Base-by-base conservation (phyloP, 64 coral and sea anemone species). In the Stylophora pistillata region DNA sequence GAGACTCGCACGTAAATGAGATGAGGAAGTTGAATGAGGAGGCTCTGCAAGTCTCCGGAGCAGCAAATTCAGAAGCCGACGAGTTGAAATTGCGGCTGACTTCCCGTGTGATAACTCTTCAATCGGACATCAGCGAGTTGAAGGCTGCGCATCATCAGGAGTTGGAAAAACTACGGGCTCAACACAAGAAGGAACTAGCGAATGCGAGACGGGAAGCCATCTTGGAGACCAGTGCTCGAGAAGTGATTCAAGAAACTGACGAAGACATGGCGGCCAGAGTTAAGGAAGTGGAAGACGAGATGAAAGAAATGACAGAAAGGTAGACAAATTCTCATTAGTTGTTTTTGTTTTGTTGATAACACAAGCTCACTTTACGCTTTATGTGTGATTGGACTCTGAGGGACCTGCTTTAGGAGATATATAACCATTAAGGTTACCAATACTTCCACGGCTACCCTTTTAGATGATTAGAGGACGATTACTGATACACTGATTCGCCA, bases 81-180 rank as follows among this genome's bases (percentile, higher is more conserved):
- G 97, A 95, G 74, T 73, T 93, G 11, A 91, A 88, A 62, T 88
- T 99, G 32, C 81, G 94, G 56, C 77, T 99, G 16, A 99, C 97
- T 17, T 99, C 97, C 13, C 87, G 94, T 59, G 97, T 99, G 1
- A 99, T 99, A 28, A 93, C 94, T 15, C 74, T 99, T 59, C 97
- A 99, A 78, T 99, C 97, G 15, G 97, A 99, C 88, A 99, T 99
- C 37, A 99, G 93, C 74, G 97, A 99, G 55, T 84, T 99, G 1
- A 99, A 95, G 62, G 93, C 93, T 12, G 88, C 90, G 20, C 93
- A 95, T 5, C 90, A 99, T 21, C 78, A 78, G 26, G 90, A 88
- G 27, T 21, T 99, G 2, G 91, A 90, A 32, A 92, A 93, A 78
- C 59, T 93, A 26, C 89, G 91, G 52, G 86, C 70, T 76, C 78